These are phyloP conservation scores for Nothocercus julius DNA, from an alignment of 2,113 vertebrate species.

Conservation along the genomic window DNA sequence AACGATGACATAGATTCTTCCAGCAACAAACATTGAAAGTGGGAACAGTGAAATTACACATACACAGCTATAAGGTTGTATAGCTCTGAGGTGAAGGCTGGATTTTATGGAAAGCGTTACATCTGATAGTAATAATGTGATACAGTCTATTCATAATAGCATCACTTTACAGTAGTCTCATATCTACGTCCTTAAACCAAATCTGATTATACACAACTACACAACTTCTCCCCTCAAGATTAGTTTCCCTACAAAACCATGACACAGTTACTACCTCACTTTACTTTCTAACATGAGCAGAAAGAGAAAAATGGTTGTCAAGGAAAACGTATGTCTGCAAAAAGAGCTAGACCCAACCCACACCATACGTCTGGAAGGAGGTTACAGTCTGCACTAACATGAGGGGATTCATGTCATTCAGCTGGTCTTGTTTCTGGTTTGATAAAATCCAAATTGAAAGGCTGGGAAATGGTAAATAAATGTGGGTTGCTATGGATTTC, in stretches of 20 bases:
- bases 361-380: background rate
- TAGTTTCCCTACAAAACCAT: background rate
- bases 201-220: background rate
- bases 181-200: background rate
- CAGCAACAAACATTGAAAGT: background rate
- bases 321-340: background rate
- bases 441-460: background rate
- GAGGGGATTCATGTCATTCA: background rate
- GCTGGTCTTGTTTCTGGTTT: background rate
- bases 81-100: background rate
- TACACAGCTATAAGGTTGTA: background rate
- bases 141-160: background rate
- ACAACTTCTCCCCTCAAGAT: background rate
- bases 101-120: background rate
- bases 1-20: background rate
- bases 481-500: background rate
- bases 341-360: background rate
- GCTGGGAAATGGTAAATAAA: background rate
- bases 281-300: background rate
- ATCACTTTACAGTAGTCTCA: background rate
- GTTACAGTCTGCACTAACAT: background rate
- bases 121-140: background rate
- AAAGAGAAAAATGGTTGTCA: background rate
- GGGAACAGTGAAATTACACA: background rate
- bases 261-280: background rate